Conservation (phyloP, 2,888 invertebrate species). For the Marronus borbonicus region DNA sequence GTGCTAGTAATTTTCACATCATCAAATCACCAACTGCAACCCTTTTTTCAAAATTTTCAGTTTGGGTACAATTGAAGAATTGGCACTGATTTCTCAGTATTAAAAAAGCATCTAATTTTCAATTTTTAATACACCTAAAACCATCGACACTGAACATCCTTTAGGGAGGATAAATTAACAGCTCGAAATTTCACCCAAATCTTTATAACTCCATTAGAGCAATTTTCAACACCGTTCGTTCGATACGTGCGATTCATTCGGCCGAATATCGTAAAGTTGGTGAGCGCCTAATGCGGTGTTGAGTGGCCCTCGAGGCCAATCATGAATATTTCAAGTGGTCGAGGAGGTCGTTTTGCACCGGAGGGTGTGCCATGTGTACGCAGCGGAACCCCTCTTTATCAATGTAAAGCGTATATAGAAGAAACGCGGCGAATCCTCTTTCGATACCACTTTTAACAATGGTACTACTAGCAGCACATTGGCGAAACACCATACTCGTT, state of each 20-base stretch:
- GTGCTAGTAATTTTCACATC: no score
- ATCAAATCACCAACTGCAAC: no score
- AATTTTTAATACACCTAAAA: background rate
- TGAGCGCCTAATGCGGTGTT: slow-evolving; percentile 44
- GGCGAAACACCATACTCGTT: background rate
- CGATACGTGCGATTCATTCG: slow-evolving; percentile 35
- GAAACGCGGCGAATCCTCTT: no score
- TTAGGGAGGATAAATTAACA: background rate
- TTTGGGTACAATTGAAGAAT: no score
- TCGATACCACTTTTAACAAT: slow-evolving; percentile 2
- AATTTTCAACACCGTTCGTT: slow-evolving; percentile 44
- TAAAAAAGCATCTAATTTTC: background rate
- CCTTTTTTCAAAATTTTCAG: no score
- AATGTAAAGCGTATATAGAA: no score
- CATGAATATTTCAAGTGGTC: slow-evolving; percentile 56
- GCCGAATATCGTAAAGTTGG: slow-evolving; percentile 18
- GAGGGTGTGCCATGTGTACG: slow-evolving; percentile 56
- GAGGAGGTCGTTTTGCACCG: slow-evolving; percentile 58
- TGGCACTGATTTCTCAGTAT: no score
- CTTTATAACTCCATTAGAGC: slow-evolving; percentile 46
- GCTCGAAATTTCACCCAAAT: background rate
- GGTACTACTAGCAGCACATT: background rate
- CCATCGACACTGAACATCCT: background rate
- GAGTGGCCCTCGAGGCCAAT: slow-evolving; percentile 62
- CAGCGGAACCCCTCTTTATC: no score